Evolutionary conservation across 2,888 invertebrate species (phyloP), one percentile per base, ranked within the genome.

Genomic region (Dione vanillae): DNA sequence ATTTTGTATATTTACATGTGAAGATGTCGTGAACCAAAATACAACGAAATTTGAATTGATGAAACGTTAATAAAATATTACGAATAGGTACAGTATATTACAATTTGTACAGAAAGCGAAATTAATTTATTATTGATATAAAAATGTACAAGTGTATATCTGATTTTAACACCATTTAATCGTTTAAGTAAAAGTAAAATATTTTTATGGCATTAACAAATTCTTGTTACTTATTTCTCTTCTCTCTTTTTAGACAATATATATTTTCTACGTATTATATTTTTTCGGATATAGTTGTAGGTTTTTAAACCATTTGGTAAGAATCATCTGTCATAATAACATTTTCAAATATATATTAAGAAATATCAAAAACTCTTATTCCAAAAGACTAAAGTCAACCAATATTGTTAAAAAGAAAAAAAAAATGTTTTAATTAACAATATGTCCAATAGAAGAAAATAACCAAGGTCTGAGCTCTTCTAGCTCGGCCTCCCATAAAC

Each of bases 11-110:
- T 41, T 64, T 54, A 69, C 37, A 69, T 20, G 54, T 66, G 66
- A 51, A 59, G 3, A 58, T 52, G 61, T 67, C 65, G 65, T 70
- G 67, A 70, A 65, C 61, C 70, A 73, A 70, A 64, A 67, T 52
- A 47, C 69, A 61, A 69, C 54, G 37, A 56, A 56, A 40, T 40
- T 61, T 43, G 27, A 35, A 70, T 68, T 69, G 76, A 66, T 62
- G 72, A 75, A 74, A 73, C 73, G 66, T 69, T 43, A 64, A 67
- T 52, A 70, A 72, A 72, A 72, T 6, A 45, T n/a, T 27, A 61
- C 43, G n/a, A n/a, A n/a, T n/a, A n/a, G 43, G 27, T 59, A 59
- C n/a, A 61, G 59, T 65, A 68, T 67, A 59, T 68, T 65, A 71
- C 71, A 68, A 62, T 70, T 68, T 75, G 62, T 76, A 76, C 70